Base-by-base conservation (phyloP, 2,888 invertebrate genomes). In the Cremastobaeus sp. region DNA sequence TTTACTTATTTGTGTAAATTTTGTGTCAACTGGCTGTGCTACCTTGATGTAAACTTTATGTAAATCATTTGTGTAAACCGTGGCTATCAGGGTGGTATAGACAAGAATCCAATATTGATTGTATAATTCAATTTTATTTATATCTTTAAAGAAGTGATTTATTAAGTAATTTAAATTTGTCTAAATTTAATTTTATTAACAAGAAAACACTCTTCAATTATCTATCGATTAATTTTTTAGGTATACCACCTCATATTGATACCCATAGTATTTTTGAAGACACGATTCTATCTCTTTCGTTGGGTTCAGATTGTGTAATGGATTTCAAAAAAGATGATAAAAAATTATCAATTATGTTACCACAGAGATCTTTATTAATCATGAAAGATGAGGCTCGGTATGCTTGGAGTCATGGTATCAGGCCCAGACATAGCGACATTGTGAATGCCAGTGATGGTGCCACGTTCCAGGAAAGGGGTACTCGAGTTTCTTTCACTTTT, bases 191-290 rank as follows among this genome's bases (percentile, higher is more conserved):
- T 8, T 8, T 25, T 32, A n/a, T 32, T n/a, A n/a, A 32, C 11
- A n/a, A n/a, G 11, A n/a, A 32, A 32, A 32, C 41, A n/a, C 3
- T 8, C 20, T 32, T 9, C 30, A 39, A 52, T 41, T 1, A n/a
- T n/a, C n/a, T n/a, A n/a, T n/a, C n/a, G n/a, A n/a, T n/a, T n/a
- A 54, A 3, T 30, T 76, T 76, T 85, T 87, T 8, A 94, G 96
- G 97, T 32, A 99, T 99, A 84, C 98, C 99, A 25, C 91, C 94
- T 0, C 99, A 99, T 88, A 92, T 97, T 14, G 99, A 99, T 85
- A 97, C 96, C 0, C 97, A 98, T 84, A 96, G 96, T 86, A 94
- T 96, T 0, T 99, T 99, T 88, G 93, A 95, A 77, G 93, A 94
- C 82, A 94, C 94, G 1, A 94, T 99, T 74, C 85, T 98, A 18